These are phyloP conservation scores for Marmota monax DNA, from an alignment of 2,113 vertebrate species.

Conservation along the genomic window DNA sequence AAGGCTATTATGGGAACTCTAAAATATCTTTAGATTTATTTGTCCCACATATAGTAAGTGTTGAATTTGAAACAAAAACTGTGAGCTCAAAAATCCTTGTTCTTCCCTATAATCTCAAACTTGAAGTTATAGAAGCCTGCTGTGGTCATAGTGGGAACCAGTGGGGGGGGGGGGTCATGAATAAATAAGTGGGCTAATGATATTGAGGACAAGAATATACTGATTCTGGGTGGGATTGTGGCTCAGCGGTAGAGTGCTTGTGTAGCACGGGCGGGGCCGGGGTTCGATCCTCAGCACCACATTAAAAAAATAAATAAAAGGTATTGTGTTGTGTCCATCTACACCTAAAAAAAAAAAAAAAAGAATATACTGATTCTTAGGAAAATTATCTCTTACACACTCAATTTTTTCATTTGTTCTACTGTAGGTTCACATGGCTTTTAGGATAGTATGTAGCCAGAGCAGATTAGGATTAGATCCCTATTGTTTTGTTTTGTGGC, in stretches of 20 bases:
- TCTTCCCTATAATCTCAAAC: not conserved
- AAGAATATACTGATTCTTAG: not conserved
- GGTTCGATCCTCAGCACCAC: too few relatives aligned
- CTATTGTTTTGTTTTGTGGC: not conserved
- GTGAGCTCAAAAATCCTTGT: not conserved
- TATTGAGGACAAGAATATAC: not conserved
- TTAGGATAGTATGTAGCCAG: not conserved
- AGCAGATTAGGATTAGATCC: not conserved
- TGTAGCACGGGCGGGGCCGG: too few relatives aligned
- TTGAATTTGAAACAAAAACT: constrained; percentile 33
- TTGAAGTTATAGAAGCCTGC: not conserved
- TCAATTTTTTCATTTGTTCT: not conserved
- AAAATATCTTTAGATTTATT: not conserved
- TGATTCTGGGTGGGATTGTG: not conserved
- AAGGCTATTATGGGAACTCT: not conserved
- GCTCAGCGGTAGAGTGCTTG: too few relatives aligned
- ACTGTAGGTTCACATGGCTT: not conserved
- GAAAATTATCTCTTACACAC: not conserved
- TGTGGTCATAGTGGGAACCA: not conserved
- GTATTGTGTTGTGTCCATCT: not conserved
- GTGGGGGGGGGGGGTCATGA: not conserved
- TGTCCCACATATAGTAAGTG: not conserved
- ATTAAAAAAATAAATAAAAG: too few relatives aligned
- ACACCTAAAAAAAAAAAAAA: too few relatives aligned
- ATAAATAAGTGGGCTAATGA: not conserved